phyloP scores from a whole-genome alignment of 2,113 vertebrate genomes.

The Triplophysa dalaica region DNA sequence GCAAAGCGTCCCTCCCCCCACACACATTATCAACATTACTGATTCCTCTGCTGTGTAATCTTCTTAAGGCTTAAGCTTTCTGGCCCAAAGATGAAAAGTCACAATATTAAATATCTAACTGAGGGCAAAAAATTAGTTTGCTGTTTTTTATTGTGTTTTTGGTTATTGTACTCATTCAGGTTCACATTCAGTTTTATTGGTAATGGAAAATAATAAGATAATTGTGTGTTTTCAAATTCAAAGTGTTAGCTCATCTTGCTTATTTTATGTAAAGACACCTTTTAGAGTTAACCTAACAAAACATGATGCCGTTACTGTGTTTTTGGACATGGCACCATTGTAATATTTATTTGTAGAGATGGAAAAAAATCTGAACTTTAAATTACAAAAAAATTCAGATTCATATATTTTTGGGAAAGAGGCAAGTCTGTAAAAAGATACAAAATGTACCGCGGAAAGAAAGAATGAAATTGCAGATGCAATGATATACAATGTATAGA shows the following conservation, averaged over 20 bases:
- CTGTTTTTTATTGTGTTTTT: conserved; percentile 55
- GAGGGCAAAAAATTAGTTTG: conserved; percentile 52
- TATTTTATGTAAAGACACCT: neutral
- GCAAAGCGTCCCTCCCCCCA: neutral
- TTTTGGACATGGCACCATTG: too few relatives aligned
- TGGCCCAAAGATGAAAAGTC: conserved; percentile 66
- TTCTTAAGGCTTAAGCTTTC: conserved; percentile 75
- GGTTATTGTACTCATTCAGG: conserved; percentile 14
- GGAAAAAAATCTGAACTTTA: too few relatives aligned
- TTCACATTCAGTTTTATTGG: neutral
- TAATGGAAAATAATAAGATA: neutral
- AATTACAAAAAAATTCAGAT: too few relatives aligned
- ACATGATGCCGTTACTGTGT: too few relatives aligned
- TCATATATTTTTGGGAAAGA: too few relatives aligned
- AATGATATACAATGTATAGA: too few relatives aligned
- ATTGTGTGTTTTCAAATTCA: neutral
- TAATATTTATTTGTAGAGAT: too few relatives aligned
- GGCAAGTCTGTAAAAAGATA: too few relatives aligned
- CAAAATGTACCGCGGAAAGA: too few relatives aligned
- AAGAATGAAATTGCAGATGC: too few relatives aligned
- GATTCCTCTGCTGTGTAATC: conserved; percentile 71
- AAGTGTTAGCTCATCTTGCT: neutral
- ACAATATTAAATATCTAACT: conserved; percentile 62
- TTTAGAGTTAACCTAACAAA: neutral
- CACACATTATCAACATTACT: conserved; percentile 67